Base-by-base conservation (phyloP, 2,888 invertebrate genomes). In the Ametastegia equiseti region DNA sequence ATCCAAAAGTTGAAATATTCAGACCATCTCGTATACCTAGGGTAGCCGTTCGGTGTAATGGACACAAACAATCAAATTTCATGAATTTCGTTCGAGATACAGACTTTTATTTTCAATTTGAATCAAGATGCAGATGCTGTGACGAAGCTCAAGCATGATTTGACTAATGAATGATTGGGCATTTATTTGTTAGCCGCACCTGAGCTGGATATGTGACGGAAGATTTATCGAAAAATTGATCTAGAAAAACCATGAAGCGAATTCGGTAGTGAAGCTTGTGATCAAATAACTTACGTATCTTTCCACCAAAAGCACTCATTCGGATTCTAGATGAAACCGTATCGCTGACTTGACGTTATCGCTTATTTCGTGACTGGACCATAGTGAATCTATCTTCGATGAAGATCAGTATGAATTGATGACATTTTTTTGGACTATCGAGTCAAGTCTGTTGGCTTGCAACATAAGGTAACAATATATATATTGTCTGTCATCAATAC, bases 381-480 rank as follows among this genome's bases (percentile, higher is more conserved):
- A 54, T 54, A 9, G 23, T 54, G 2, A 23, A 9, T 54, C 23
- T 19, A n/a, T 9, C 9, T 23, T 54, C 11, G 0, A 54, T 54
- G 54, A 54, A 54, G 23, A 19, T 54, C 9, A 54, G 0, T 19
- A 23, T 54, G 1, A 19, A 23, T 54, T 54, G 54, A 54, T 54
- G 19, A 54, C 19, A 2, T 23, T n/a, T 7, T 54, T 23, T 19
- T 54, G 23, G 54, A 54, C 54, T 54, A 54, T 13, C 54, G 11
- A 54, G 19, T 23, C 54, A 54, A 54, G 54, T 54, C 54, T 54
- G 54, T 54, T 54, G 54, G 54, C 19, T 54, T 54, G 54, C 54
- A 6, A 54, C 54, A 23, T 54, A 23, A 19, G 23, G 54, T 54
- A n/a, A n/a, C 23, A 11, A 23, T 19, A 54, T 54, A 9, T 54